These are phyloP conservation scores for Cephus cinctus DNA, from an alignment of 1,140 invertebrate genomes.

Conservation along the genomic window DNA sequence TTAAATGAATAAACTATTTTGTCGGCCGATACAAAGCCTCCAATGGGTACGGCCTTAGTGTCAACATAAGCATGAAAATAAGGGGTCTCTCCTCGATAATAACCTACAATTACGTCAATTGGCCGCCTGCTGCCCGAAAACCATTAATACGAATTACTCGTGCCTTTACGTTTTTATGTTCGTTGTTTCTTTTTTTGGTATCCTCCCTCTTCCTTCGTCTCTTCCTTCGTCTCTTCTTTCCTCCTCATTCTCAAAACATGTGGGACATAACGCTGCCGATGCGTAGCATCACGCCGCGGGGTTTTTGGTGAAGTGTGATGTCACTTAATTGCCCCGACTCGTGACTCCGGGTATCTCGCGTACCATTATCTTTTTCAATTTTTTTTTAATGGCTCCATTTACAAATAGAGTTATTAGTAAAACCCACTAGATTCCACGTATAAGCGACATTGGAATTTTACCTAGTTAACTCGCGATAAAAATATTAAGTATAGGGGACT, in stretches of 20 bases:
- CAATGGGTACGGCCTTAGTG: too few species aligned
- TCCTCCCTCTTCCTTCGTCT: not conserved
- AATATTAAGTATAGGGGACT: too few species aligned
- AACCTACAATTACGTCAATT: slow-evolving; percentile 18
- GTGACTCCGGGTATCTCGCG: not conserved
- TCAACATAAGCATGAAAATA: too few species aligned
- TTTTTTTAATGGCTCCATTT: too few species aligned
- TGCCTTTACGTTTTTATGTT: slow-evolving; percentile 11
- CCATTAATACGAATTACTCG: slow-evolving; percentile 23
- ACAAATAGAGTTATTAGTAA: too few species aligned
- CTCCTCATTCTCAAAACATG: not conserved
- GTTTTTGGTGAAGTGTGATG: slow-evolving; percentile 6
- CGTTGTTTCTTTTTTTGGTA: too few species aligned
- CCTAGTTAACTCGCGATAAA: too few species aligned
- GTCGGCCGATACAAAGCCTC: too few species aligned
- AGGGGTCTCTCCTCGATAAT: slow-evolving; percentile 3
- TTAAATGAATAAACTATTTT: too few species aligned
- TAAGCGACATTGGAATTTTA: too few species aligned
- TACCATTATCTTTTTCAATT: not conserved
- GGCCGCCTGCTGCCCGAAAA: not conserved
- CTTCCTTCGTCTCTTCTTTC: slow-evolving; percentile 5
- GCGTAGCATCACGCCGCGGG: not conserved
- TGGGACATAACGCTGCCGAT: not conserved
- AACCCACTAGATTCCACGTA: too few species aligned
- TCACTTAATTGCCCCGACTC: slow-evolving; percentile 15